phyloP scores from a whole-genome alignment of 2,888 invertebrate species.

The Mesorhabditis belari region DNA sequence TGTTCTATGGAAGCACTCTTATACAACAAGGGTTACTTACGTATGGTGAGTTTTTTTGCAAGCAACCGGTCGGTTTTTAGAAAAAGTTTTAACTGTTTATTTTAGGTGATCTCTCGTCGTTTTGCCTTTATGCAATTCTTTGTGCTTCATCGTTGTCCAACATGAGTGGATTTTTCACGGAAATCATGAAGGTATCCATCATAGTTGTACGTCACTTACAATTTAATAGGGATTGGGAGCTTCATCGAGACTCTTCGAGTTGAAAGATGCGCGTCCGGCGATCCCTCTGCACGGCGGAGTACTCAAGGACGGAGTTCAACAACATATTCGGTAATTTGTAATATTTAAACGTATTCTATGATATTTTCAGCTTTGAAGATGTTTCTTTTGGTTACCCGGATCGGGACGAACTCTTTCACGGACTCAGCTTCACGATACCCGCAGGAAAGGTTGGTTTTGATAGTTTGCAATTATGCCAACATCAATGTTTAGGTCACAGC shows the following conservation, averaged over 20 bases:
- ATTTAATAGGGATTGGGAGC: conserved; percentile 72
- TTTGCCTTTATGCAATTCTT: conserved; percentile 74
- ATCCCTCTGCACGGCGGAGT: conserved; percentile 67
- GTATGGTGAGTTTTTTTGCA: conserved; percentile 26
- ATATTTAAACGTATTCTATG: background rate
- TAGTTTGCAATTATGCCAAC: background rate
- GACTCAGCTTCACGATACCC: conserved; percentile 65
- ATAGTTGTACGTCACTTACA: background rate
- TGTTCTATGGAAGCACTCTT: conserved; percentile 49
- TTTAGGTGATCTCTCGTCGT: conserved; percentile 83
- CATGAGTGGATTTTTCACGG: conserved; percentile 84
- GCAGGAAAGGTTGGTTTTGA: conserved; percentile 60
- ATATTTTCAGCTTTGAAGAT: conserved; percentile 62
- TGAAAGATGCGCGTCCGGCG: conserved; percentile 72
- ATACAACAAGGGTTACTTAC: conserved; percentile 47
- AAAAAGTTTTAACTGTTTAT: conserved; percentile 43
- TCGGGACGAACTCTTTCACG: conserved; percentile 63
- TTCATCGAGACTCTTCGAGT: conserved; percentile 78
- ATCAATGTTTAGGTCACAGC: conserved; percentile 73
- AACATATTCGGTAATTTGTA: conserved; percentile 17
- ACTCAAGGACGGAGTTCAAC: conserved; percentile 18
- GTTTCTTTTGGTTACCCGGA: conserved; percentile 70
- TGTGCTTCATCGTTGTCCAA: conserved; percentile 44
- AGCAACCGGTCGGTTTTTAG: background rate
- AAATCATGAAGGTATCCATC: conserved; percentile 68